These are phyloP conservation scores for Nematostella vectensis DNA, from an alignment of 92 coral and sea anemone species.

Conservation along the genomic window DNA sequence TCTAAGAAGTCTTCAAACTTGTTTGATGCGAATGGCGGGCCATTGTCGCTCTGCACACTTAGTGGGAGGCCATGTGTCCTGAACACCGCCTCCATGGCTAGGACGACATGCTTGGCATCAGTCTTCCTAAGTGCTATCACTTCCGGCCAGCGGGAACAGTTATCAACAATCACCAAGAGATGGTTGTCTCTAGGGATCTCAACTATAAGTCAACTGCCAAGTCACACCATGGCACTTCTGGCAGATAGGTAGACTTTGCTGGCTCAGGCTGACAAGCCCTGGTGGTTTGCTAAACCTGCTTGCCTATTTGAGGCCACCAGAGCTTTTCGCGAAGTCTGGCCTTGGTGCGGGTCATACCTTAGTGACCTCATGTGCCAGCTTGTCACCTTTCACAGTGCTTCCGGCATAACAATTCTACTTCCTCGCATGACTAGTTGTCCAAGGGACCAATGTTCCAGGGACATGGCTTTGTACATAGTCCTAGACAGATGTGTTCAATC, in stretches of 20 bases:
- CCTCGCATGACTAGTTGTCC: constrained; percentile 43
- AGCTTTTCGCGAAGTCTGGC: constrained; percentile 38
- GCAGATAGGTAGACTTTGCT: constrained; percentile 37
- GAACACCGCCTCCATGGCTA: constrained; percentile 47
- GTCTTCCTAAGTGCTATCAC: constrained; percentile 50
- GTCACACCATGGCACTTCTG: constrained; percentile 55
- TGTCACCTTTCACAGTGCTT: constrained; percentile 31
- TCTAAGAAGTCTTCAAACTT: constrained; percentile 53
- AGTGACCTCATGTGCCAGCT: constrained; percentile 58
- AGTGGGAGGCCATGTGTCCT: constrained; percentile 49
- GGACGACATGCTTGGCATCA: constrained; percentile 30
- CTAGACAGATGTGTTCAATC: constrained; percentile 28
- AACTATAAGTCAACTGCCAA: constrained; percentile 23
- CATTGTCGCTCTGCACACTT: constrained; percentile 34
- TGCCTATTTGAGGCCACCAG: constrained; percentile 61
- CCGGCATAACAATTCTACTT: constrained; percentile 30
- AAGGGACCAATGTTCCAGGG: constrained; percentile 26
- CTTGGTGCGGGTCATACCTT: constrained; percentile 47
- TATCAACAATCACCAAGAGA: constrained; percentile 44
- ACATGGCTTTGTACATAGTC: constrained; percentile 31
- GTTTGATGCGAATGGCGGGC: constrained; percentile 45
- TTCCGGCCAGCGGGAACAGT: constrained; percentile 61
- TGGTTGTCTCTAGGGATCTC: constrained; percentile 28
- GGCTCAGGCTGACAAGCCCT: constrained; percentile 53
- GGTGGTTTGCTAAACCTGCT: constrained; percentile 31